Percentiles rank a stretch among this genome's conserved stretches.
phyloP scores from a whole-genome alignment of 1,140 invertebrate genomes.

The Cheumatopsyche charites region DNA sequence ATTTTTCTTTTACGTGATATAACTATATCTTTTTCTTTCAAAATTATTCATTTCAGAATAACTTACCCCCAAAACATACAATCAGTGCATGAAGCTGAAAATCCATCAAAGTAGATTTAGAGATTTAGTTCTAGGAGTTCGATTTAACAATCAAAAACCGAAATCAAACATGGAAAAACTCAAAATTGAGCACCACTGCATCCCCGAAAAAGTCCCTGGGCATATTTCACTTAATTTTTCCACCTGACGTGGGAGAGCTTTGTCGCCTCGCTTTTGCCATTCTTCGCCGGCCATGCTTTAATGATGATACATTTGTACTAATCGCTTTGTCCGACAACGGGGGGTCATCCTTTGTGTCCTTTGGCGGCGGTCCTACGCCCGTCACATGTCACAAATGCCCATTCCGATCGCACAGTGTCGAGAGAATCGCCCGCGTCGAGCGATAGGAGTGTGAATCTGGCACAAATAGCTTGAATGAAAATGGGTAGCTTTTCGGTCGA shows the following conservation, averaged over 20 bases:
- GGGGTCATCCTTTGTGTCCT: slow-evolving; percentile 26
- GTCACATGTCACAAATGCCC: not conserved
- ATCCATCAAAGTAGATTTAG: no score
- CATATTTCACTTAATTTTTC: slow-evolving; percentile 41
- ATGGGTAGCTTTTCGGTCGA: not conserved
- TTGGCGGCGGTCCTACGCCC: not conserved
- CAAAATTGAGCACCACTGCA: no score
- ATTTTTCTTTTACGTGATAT: no score
- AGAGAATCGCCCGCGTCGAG: not conserved
- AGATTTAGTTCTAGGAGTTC: no score
- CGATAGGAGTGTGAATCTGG: slow-evolving; percentile 22
- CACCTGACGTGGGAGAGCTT: slow-evolving; percentile 36
- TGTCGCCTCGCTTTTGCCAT: slow-evolving; percentile 37
- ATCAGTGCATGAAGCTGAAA: no score
- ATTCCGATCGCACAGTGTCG: slow-evolving; percentile 1
- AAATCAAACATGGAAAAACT: no score
- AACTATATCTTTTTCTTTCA: no score
- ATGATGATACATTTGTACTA: slow-evolving; percentile 41
- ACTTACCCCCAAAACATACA: no score
- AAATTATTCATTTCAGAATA: no score
- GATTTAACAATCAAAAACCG: no score
- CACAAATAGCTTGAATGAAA: not conserved
- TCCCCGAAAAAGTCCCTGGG: not conserved
- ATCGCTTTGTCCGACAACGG: slow-evolving; percentile 32
- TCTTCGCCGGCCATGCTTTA: slow-evolving; percentile 36